Conservation (phyloP, 2,113 vertebrate genomes). For the Rhadina sibilatrix region DNA sequence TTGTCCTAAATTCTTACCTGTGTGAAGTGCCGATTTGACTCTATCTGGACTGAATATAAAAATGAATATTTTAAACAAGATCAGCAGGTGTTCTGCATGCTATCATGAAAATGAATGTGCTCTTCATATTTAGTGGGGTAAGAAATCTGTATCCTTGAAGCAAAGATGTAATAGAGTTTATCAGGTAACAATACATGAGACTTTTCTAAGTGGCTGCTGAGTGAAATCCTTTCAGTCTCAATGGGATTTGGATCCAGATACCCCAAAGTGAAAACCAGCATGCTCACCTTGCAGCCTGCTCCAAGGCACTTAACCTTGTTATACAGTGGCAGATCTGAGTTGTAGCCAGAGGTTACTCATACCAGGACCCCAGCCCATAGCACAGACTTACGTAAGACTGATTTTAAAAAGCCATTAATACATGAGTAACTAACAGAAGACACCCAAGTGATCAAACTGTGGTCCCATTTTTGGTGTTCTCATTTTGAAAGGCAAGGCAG, state of each 20-base stretch:
- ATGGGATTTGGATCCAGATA: neutral
- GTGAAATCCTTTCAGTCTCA: neutral
- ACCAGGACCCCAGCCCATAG: neutral
- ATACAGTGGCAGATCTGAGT: neutral
- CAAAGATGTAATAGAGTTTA: neutral
- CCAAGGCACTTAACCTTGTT: neutral
- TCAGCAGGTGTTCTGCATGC: neutral
- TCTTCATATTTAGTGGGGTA: neutral
- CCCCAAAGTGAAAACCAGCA: neutral
- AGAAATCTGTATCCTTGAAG: neutral
- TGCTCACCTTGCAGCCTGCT: neutral
- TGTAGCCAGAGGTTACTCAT: neutral
- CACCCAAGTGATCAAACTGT: neutral
- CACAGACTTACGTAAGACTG: rapidly evolving
- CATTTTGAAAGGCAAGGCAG: neutral
- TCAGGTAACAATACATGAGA: neutral
- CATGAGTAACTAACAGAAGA: neutral
- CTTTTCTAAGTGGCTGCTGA: neutral
- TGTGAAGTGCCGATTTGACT: neutral
- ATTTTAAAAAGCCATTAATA: neutral
- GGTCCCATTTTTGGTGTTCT: neutral
- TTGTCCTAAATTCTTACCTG: neutral
- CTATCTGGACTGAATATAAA: neutral
- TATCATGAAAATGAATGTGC: neutral
- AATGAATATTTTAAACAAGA: neutral